phyloP scores from a whole-genome alignment of 2,888 invertebrate species.

The Xanthia togata region DNA sequence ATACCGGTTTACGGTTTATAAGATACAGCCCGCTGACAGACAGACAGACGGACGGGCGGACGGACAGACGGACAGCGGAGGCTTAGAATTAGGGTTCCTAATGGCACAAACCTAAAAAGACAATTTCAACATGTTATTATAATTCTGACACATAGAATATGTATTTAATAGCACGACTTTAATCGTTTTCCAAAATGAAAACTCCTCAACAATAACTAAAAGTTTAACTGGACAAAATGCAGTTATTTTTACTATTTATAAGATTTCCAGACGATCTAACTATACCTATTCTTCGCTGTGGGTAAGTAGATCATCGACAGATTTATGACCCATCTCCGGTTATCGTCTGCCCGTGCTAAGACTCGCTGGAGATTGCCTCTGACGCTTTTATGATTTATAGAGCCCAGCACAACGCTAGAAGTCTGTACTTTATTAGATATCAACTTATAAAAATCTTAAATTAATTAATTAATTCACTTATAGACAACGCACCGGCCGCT shows the following conservation, averaged over 20 bases:
- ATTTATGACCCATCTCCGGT: constrained; percentile 40
- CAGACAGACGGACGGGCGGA: no score
- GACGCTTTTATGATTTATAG: constrained; percentile 41
- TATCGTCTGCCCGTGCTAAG: constrained; percentile 25
- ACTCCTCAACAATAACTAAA: background rate
- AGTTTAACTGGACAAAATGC: background rate
- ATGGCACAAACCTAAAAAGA: no score
- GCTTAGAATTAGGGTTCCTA: no score
- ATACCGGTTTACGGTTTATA: no score
- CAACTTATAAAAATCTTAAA: no score
- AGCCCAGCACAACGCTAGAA: background rate
- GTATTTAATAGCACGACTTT: background rate
- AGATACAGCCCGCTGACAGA: no score
- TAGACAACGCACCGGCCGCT: no score
- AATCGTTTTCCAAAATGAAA: background rate
- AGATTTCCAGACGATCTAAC: background rate
- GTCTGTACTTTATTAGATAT: no score
- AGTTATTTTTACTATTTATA: background rate
- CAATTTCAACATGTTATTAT: no score
- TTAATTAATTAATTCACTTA: no score
- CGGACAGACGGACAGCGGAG: no score
- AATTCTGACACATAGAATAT: no score
- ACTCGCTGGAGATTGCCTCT: constrained; percentile 33
- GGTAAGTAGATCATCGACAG: background rate
- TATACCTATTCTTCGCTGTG: background rate